Conservation (phyloP, 1,140 invertebrate genomes). For the Drosophila sp. region DNA sequence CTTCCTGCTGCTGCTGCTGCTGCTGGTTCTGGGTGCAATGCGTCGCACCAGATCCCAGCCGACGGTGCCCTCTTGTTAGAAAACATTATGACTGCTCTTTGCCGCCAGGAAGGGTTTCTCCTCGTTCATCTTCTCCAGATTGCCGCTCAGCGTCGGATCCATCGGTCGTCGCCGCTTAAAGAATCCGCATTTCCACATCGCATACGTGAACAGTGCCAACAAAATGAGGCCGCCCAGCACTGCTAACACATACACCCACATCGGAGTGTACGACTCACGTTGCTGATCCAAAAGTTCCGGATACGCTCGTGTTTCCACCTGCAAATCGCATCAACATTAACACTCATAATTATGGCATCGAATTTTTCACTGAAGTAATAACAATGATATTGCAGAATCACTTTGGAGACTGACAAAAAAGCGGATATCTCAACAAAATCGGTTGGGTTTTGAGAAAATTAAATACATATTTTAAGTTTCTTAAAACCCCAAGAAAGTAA, state of each 20-base stretch:
- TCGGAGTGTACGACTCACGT: conserved; percentile 88
- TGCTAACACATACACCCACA: conserved; percentile 93
- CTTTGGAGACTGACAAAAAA: background rate
- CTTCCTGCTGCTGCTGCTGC: too few relatives aligned
- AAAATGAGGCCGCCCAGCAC: conserved; percentile 92
- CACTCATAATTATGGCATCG: too few relatives aligned
- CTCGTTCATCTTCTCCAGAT: conserved; percentile 91
- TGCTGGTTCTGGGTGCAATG: conserved; percentile 54
- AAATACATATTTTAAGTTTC: too few relatives aligned
- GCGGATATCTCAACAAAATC: background rate
- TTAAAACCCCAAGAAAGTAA: too few relatives aligned
- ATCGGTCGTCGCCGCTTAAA: conserved; percentile 92
- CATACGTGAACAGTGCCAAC: conserved; percentile 90
- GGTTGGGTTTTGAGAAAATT: too few relatives aligned
- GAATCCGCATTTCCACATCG: conserved; percentile 94
- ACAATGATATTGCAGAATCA: too few relatives aligned
- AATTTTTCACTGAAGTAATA: too few relatives aligned
- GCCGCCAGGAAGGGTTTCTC: conserved; percentile 85
- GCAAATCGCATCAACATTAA: too few relatives aligned
- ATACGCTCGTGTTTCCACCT: conserved; percentile 93
- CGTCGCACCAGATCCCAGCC: conserved; percentile 81
- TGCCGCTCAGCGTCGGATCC: conserved; percentile 92
- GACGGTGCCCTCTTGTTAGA: conserved; percentile 84
- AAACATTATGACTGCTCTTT: conserved; percentile 70
- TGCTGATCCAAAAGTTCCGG: conserved; percentile 90